Evolutionary conservation across 2,797 vertebrate genomes (phyloP).

Genomic region (Helarctos malayanus): DNA sequence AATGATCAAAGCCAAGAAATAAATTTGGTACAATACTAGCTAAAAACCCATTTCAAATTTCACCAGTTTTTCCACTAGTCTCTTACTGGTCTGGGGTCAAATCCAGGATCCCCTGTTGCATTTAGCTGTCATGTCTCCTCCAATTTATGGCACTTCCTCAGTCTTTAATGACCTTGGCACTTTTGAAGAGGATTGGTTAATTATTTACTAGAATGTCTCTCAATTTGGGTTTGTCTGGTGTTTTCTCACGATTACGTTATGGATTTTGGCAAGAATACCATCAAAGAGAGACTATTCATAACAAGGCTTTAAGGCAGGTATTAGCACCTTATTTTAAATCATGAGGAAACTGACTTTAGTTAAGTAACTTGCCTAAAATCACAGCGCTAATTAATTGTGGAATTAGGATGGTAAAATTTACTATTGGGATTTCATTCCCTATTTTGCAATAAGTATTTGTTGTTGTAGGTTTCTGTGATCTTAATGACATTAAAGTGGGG

Average conservation of each 20-base stretch:
- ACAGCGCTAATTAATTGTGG: background rate
- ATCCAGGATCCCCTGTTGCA: background rate
- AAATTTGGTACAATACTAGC: background rate
- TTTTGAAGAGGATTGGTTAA: background rate
- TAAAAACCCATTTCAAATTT: background rate
- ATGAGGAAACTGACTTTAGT: background rate
- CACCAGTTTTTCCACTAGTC: background rate
- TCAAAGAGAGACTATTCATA: background rate
- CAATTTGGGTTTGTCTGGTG: background rate
- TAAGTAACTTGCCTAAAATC: background rate
- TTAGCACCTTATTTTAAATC: conserved; percentile 6
- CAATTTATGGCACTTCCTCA: background rate
- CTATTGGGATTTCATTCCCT: background rate
- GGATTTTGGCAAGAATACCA: background rate
- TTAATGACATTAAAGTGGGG: background rate
- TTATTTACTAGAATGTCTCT: conserved; percentile 30
- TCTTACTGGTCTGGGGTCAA: background rate
- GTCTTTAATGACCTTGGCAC: background rate
- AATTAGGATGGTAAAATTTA: conserved; percentile 1
- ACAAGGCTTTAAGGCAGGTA: background rate
- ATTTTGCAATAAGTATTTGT: conserved; percentile 52
- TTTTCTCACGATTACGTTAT: conserved; percentile 36
- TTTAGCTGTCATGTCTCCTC: background rate
- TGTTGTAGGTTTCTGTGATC: background rate
- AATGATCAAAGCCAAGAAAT: conserved; percentile 13